A percentile compares a stretch with the other conserved stretches of the same genome.
Evolutionary conservation across 2,113 vertebrate genomes (phyloP).

Genomic region (Cavia aperea): DNA sequence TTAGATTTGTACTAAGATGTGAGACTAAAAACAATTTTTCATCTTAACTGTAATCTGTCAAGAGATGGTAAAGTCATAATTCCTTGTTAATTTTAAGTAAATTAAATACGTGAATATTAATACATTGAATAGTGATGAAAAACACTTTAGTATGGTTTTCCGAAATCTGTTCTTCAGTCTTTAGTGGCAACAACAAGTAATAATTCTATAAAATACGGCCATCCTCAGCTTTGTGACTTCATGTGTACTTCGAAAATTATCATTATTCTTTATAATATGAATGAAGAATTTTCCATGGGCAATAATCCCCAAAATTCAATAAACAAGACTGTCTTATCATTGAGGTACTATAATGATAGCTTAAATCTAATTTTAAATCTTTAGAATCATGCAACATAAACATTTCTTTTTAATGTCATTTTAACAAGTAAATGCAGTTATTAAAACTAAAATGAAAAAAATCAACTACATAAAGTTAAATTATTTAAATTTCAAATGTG

Average conservation of each 20-base stretch:
- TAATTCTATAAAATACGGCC: neutral
- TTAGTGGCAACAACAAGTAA: neutral
- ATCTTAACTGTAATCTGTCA: neutral
- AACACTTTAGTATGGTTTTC: neutral
- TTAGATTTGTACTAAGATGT: neutral
- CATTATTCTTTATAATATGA: neutral
- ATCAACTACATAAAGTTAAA: constrained; percentile 41
- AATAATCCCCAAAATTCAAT: neutral
- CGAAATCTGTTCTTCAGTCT: neutral
- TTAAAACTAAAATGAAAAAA: constrained; percentile 35
- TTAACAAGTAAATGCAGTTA: constrained; percentile 29
- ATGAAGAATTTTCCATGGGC: too few species aligned
- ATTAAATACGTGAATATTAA: neutral
- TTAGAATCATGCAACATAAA: neutral
- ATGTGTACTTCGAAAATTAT: neutral
- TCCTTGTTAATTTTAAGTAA: neutral
- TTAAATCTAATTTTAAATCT: neutral
- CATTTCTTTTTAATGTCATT: neutral
- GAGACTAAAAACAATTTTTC: neutral
- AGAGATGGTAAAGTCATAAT: neutral
- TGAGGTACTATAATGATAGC: neutral
- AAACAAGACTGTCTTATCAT: neutral
- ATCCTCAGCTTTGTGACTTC: neutral
- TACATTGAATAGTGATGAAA: neutral
- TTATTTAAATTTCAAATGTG: constrained; percentile 53